Conservation (phyloP, 2,113 vertebrate genomes). For the Lagopus muta region DNA sequence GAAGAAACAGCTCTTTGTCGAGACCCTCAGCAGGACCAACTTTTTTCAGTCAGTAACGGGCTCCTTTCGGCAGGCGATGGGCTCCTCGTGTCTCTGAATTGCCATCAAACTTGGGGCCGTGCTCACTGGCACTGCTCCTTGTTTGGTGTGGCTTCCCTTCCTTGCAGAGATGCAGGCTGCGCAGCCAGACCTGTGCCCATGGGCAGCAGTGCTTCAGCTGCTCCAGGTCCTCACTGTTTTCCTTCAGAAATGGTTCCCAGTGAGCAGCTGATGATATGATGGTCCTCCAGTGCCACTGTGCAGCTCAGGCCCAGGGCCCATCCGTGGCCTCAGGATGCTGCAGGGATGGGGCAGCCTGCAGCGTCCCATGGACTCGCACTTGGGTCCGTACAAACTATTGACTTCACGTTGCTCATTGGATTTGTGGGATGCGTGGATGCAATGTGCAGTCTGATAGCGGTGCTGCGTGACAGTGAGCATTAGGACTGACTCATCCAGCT, state of each 20-base stretch:
- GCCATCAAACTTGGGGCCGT: neutral
- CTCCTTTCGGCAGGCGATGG: neutral
- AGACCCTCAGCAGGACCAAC: neutral
- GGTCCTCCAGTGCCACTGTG: too few relatives aligned
- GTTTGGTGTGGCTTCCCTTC: neutral
- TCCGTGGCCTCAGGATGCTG: too few relatives aligned
- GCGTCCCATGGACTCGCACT: accelerated
- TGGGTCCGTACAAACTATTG: neutral
- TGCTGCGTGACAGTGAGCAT: accelerated
- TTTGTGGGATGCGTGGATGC: neutral
- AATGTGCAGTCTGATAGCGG: neutral
- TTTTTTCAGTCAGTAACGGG: neutral
- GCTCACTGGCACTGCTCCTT: slow-evolving; percentile 7
- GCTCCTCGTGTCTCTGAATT: neutral
- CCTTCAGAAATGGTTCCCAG: neutral
- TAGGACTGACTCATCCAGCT: neutral
- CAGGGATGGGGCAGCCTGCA: neutral
- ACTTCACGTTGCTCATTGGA: accelerated
- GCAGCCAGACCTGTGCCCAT: neutral
- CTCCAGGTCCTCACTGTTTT: neutral
- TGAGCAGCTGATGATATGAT: neutral
- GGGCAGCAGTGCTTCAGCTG: neutral
- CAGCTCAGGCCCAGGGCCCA: too few relatives aligned
- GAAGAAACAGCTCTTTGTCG: neutral
- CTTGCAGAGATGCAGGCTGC: neutral